Evolutionary conservation across 1,140 invertebrate species (phyloP).

Genomic region (Helicorthomorpha holstii): DNA sequence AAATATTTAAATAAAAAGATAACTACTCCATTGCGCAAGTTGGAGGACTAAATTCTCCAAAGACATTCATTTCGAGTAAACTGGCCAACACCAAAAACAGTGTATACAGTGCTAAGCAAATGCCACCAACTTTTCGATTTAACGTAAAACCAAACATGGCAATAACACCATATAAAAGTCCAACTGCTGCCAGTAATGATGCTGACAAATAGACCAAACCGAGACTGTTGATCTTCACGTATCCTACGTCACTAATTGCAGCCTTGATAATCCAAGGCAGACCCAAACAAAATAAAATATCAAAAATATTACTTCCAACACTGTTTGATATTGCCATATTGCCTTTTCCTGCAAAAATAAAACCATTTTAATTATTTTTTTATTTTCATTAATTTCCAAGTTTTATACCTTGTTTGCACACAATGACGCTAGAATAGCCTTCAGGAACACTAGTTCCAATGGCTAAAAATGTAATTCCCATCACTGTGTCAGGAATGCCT

Average conservation of each 20-base stretch:
- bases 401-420: conserved; percentile 49
- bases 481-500: conserved; percentile 62
- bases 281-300: conserved; percentile 33
- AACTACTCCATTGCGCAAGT: too few relatives aligned
- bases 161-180: conserved; percentile 18
- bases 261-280: conserved; percentile 33
- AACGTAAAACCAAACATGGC: conserved; percentile 20
- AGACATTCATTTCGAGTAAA: conserved; percentile 68
- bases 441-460: conserved; percentile 77
- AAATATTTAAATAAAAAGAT: too few relatives aligned
- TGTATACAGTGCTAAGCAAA: conserved; percentile 57
- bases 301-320: conserved; percentile 34
- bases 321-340: conserved; percentile 33
- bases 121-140: conserved; percentile 42
- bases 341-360: conserved; percentile 24
- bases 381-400: background rate
- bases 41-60: conserved; percentile 66
- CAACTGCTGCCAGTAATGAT: conserved; percentile 19
- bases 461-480: conserved; percentile 70
- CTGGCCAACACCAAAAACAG: conserved; percentile 58
- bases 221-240: conserved; percentile 35
- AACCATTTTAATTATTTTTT: conserved; percentile 11
- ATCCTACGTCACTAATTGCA: conserved; percentile 11
- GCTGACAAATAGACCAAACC: conserved; percentile 24
- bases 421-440: conserved; percentile 63